Base-by-base conservation (phyloP, 1,140 invertebrate species). In the Drosophila guanche region DNA sequence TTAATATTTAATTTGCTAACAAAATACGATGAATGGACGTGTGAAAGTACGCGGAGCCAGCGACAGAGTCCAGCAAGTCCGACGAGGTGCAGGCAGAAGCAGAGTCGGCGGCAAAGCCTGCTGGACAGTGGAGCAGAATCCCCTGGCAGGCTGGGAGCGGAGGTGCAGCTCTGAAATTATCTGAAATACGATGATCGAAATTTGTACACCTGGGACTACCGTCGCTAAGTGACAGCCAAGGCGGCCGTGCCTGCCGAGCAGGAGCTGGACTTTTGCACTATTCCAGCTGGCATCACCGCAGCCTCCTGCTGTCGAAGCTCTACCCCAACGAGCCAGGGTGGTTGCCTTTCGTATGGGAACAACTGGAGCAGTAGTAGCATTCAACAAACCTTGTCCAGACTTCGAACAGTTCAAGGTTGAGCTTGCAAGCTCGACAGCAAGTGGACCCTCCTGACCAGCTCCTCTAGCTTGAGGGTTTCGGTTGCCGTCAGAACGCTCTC, bases 261-360 rank as follows among this genome's bases (percentile, higher is more conserved):
- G 67, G 97, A 98, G 92, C 93, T 98, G 55, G 93, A 95, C 59
- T 98, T 95, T 91, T 97, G 96, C 25, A 95, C 94, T 99, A 99
- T 92, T 99, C 98, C 0, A 97, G 98, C 0, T 99, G 98, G 98
- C 98, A 99, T 93, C 98, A 99, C 90, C 94, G 98, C 46, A 98
- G 97, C 92, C 97, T 96, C 92, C 93, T 99, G 73, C 92, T 99
- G 27, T 95, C 96, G 5, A 92, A 94, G 69, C 92, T 97, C 57
- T 94, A 95, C 93, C 94, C 95, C 41, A 90, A 91, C 22, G 80
- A 84, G 60, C 83, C 74, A 43, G 14, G 3, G 85, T 74, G 92
- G 91, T 63, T 33, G 93, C 92, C 59, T 92, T 80, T 52, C 88
- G 79, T 43, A 4, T 73, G 50, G 92, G 78, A 53, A 90, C 67